Evolutionary conservation across 2,888 invertebrate species (phyloP), one percentile per base, ranked within the genome.

Genomic region (Hemicrepidius hirtus): DNA sequence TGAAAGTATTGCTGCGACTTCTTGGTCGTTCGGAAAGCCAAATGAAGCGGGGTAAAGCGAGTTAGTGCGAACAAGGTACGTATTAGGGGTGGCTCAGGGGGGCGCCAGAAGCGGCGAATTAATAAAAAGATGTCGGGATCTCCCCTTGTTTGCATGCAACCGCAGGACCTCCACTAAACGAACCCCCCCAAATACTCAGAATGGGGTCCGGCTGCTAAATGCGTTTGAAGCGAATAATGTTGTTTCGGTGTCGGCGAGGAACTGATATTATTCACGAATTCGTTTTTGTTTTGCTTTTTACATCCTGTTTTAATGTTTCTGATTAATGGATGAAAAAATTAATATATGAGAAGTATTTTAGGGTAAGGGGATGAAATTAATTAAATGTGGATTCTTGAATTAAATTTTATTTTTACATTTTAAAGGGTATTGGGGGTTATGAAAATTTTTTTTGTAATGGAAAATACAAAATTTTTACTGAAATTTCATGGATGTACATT

Each of bases 121-220:
- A 79, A 79, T 79, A 79, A 79, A 80, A 79, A 79, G 78, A 79
- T 76, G 77, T 75, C 77, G 78, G 74, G 74, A 59, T 72, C 69
- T 74, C 77, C 79, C 78, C 78, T 78, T 79, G 79, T 79, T 80
- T 79, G 80, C 80, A 79, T 79, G 79, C 68, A 74, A 79, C 78
- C 78, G 75, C 78, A 76, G 73, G 71, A 72, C 66, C 62, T 65
- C 64, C 71, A 57, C 62, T 46, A 57, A 68, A 62, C 69, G 67
- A 50, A 64, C 46, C 57, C 68, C 71, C 71, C 64, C 18, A 62
- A 62, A 67, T 67, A 49, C 63, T 35, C 40, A 35, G 63, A 59
- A 62, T 73, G 57, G 73, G 73, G 70, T 70, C 67, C 73, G 70
- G 70, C 44, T 68, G 59, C 16, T 55, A 66, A 69, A 44, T 66